Conservation (phyloP, 2,113 vertebrate species). For the Sus scrofa region DNA sequence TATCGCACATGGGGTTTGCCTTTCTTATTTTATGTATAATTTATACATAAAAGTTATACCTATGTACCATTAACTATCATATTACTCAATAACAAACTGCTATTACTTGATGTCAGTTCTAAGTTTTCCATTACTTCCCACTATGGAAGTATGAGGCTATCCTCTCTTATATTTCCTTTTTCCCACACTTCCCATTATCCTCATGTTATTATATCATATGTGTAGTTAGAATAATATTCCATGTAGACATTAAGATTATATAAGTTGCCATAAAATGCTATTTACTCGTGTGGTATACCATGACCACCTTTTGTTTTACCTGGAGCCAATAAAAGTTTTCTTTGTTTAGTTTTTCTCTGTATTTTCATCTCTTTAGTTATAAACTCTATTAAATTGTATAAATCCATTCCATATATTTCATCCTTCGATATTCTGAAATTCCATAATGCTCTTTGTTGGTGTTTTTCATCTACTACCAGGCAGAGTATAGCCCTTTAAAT, state of each 20-base stretch:
- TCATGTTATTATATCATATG: neutral
- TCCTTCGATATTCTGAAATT: constrained; percentile 11
- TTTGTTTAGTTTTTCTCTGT: constrained; percentile 3
- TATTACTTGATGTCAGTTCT: too few relatives aligned
- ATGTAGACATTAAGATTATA: neutral
- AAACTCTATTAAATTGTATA: constrained; percentile 2
- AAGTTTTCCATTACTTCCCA: too few relatives aligned
- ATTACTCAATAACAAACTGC: too few relatives aligned
- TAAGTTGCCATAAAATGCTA: constrained; percentile 24
- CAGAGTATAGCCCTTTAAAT: neutral
- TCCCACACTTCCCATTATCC: neutral
- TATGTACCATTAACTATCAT: too few relatives aligned
- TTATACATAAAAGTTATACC: too few relatives aligned
- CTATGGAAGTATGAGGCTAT: too few relatives aligned
- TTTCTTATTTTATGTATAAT: too few relatives aligned
- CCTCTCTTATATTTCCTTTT: neutral
- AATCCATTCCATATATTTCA: neutral
- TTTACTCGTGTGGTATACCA: neutral
- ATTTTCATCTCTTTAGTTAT: constrained; percentile 41
- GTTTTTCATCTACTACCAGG: neutral
- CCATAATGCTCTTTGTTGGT: neutral
- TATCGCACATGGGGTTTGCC: too few relatives aligned
- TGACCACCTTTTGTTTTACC: neutral
- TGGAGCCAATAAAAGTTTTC: neutral
- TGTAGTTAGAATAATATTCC: constrained; percentile 29